phyloP scores from a whole-genome alignment of 2,113 vertebrate species.

The Chionodraco myersi region DNA sequence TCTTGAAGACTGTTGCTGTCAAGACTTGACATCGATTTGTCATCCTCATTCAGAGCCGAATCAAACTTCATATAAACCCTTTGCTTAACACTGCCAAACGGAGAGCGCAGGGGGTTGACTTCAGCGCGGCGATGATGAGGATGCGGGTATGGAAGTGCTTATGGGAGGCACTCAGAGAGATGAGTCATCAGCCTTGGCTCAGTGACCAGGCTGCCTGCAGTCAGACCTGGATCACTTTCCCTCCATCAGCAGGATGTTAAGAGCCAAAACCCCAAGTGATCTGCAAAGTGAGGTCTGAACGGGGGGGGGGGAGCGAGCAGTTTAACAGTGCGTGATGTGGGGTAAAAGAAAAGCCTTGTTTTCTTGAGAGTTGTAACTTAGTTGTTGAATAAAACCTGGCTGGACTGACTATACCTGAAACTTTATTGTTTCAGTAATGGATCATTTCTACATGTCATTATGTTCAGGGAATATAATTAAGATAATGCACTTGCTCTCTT shows the following conservation, averaged over 20 bases:
- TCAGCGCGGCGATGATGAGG: conserved; percentile 44
- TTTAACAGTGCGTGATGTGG: conserved; percentile 23
- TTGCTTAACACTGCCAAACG: conserved; percentile 2
- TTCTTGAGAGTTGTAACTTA: conserved; percentile 29
- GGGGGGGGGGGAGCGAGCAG: not conserved
- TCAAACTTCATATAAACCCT: conserved; percentile 34
- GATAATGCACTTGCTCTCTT: conserved; percentile 6
- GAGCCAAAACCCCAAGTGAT: conserved; percentile 59
- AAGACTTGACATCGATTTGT: conserved; percentile 35
- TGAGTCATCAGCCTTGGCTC: conserved; percentile 63
- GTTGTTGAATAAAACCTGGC: conserved; percentile 23
- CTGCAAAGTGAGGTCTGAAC: conserved; percentile 48
- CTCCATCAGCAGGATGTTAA: conserved; percentile 68
- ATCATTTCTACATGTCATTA: conserved; percentile 7
- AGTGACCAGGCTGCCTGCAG: conserved; percentile 58
- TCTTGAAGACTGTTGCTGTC: conserved; percentile 18
- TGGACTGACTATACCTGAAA: conserved; percentile 23
- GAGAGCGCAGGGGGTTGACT: conserved; percentile 21
- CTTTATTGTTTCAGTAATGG: conserved; percentile 25
- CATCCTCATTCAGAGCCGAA: conserved; percentile 34
- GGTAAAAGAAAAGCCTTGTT: conserved; percentile 29
- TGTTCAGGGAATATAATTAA: conserved; percentile 25
- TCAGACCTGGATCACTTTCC: conserved; percentile 63
- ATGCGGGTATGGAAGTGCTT: conserved; percentile 46
- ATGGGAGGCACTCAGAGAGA: conserved; percentile 53